Evolutionary conservation across 2,113 vertebrate genomes (phyloP), one percentile per base, ranked within the genome.

Genomic region (Copsychus sechellarum): DNA sequence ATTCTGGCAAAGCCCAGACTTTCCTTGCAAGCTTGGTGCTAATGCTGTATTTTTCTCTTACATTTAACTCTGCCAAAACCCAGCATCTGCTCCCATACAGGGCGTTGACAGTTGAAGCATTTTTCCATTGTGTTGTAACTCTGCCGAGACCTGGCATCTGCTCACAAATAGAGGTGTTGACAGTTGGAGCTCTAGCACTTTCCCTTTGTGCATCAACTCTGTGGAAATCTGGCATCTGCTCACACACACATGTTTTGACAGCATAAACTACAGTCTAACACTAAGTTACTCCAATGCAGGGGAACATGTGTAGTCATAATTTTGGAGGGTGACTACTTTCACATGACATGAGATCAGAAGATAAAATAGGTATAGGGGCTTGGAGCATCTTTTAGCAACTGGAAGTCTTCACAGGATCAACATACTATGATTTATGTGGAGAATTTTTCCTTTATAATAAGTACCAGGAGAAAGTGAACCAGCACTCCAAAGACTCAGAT

Each of bases 101-200:
- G 66, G 90, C 94, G 95, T 95, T 97, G 96, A 97, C 95, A 97
- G 93, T 19, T 92, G 88, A 96, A 96, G 79, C 72, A 82, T 88
- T 94, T 95, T 93, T 76, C 93, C 74, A 94, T 92, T 95, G 95
- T 97, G 90, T 78, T 96, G 91, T 93, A 97, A 73, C 62, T 97
- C 95, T 95, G 93, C 84, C 25, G 86, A 96, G 96, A 87, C 92
- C 92, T 84, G 86, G 92, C 97, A 95, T 95, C 96, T 97, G 95
- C 72, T 97, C 94, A 50, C 76, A 77, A 84, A 88, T 65, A 93
- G 90, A 97, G 93, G 96, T 95, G 95, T 92, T 96, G 96, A 93
- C 97, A 97, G 94, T 92, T 84, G 69, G 94, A 95, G 93, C 76
- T 96, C 78, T 82, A 93, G 84, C 91, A 91, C 87, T 96, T 94